These are phyloP conservation scores for Callocephalon fimbriatum DNA, from an alignment of 2,113 vertebrate species.

Conservation along the genomic window DNA sequence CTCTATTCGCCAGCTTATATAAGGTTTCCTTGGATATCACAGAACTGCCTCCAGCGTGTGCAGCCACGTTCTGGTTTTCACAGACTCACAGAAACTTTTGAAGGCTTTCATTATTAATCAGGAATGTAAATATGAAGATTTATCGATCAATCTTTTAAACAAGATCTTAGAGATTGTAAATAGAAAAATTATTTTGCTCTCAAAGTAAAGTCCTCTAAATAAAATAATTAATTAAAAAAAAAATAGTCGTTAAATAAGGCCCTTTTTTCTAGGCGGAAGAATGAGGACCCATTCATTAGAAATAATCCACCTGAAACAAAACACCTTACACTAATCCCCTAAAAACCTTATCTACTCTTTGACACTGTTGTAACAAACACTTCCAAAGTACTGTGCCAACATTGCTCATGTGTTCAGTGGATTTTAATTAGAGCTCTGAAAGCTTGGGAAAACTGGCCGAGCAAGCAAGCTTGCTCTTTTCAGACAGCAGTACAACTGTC, in stretches of 20 bases:
- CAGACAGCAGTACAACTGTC: conserved; percentile 14
- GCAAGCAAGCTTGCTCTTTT: neutral
- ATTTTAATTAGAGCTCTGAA: conserved; percentile 64
- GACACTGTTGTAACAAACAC: conserved; percentile 74
- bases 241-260: neutral
- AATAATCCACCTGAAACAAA: conserved; percentile 62
- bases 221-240: neutral
- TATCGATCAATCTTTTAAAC: neutral
- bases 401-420: conserved; percentile 58
- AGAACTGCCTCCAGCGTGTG: neutral
- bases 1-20: neutral
- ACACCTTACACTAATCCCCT: conserved; percentile 41
- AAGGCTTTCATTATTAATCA: neutral
- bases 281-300: conserved; percentile 20
- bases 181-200: neutral
- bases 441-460: conserved; percentile 36
- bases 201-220: neutral
- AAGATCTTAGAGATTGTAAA: neutral
- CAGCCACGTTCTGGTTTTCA: neutral
- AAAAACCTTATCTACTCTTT: conserved; percentile 71
- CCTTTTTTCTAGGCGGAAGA: neutral
- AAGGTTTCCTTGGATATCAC: neutral
- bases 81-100: neutral
- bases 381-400: conserved; percentile 58
- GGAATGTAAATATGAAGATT: neutral